These are phyloP conservation scores for Sternarchorhynchus goeldii DNA, from an alignment of 2,797 vertebrate species.

Conservation along the genomic window DNA sequence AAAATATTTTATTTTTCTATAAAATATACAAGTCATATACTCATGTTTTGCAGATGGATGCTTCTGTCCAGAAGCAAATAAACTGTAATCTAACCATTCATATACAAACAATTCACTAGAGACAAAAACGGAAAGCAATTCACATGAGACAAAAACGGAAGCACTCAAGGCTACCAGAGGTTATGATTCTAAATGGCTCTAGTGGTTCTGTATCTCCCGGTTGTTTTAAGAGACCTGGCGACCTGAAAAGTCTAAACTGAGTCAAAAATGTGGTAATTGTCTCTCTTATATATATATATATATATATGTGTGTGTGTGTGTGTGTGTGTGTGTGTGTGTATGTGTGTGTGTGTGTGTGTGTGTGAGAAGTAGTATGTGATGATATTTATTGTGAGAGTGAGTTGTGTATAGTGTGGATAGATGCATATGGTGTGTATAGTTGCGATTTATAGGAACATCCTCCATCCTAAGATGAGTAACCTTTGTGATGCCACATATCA, in stretches of 20 bases:
- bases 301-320: too few relatives aligned
- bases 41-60: conserved; percentile 4
- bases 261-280: not conserved
- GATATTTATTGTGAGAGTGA: not conserved
- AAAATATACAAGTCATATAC: conserved; percentile 69
- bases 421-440: not conserved
- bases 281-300: too few relatives aligned
- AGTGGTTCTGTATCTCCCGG: conserved; percentile 68
- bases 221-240: conserved; percentile 41
- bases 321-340: too few relatives aligned
- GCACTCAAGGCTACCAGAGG: conserved; percentile 72
- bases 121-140: conserved; percentile 28
- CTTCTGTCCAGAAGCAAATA: conserved; percentile 60
- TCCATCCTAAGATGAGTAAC: not conserved
- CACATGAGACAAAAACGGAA: conserved; percentile 15
- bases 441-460: not conserved
- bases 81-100: conserved; percentile 72
- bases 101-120: conserved; percentile 56
- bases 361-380: not conserved
- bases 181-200: conserved; percentile 56
- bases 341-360: too few relatives aligned
- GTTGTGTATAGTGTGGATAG: not conserved
- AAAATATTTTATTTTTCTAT: conserved; percentile 54
- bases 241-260: conserved; percentile 23
- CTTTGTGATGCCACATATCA: conserved; percentile 12